A percentile compares a stretch with the other conserved stretches of the same genome.
phyloP scores from a whole-genome alignment of 2,888 invertebrate species.

The Stenodera caucasica region DNA sequence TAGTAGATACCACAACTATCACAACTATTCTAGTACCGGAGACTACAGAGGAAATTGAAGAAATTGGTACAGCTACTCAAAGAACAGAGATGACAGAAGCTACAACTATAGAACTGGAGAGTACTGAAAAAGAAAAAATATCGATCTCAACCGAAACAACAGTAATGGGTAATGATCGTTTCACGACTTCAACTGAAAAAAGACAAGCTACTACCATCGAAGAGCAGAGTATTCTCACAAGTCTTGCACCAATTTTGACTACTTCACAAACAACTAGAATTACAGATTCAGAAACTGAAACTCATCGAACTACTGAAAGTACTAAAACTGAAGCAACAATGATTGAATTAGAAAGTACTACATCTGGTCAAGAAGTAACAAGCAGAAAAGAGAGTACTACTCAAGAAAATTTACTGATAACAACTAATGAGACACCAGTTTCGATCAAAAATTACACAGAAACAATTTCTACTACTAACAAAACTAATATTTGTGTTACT shows the following conservation, averaged over 20 bases:
- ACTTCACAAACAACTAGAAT: background rate
- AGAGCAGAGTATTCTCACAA: no score
- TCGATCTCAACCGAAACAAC: no score
- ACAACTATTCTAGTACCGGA: background rate
- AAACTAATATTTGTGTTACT: slow-evolving; percentile 61
- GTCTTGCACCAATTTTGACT: no score
- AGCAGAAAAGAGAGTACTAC: slow-evolving; percentile 9
- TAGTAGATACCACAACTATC: no score
- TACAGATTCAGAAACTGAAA: background rate
- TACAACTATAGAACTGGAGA: background rate
- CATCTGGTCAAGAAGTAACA: slow-evolving; percentile 8
- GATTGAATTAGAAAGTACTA: no score
- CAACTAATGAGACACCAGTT: slow-evolving; percentile 19
- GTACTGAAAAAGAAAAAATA: background rate
- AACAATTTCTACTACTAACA: slow-evolving; percentile 53
- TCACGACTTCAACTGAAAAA: no score
- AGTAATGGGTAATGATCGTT: no score
- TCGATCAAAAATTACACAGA: slow-evolving; percentile 53
- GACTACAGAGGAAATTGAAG: slow-evolving; percentile 10
- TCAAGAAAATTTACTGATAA: background rate
- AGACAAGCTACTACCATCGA: no score
- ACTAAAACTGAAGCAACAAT: background rate
- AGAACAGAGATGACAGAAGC: background rate
- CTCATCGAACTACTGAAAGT: background rate
- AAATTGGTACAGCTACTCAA: slow-evolving; percentile 5